These are phyloP conservation scores for Felis chaus DNA, from an alignment of 2,113 vertebrate genomes.

Conservation along the genomic window DNA sequence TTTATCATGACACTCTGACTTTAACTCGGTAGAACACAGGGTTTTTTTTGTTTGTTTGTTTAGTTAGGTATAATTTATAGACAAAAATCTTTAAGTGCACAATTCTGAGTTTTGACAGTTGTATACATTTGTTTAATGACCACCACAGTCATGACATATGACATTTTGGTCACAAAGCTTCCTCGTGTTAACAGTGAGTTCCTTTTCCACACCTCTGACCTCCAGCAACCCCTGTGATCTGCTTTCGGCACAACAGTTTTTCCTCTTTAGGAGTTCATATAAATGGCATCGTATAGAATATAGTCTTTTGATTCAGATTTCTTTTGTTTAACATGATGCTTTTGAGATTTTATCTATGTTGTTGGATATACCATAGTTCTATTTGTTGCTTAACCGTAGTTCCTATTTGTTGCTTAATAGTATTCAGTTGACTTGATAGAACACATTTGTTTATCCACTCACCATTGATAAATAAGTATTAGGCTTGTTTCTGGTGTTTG, in stretches of 20 bases:
- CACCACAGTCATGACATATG: neutral
- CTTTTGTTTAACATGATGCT: neutral
- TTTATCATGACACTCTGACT: neutral
- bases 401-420: neutral
- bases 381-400: neutral
- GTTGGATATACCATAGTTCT: neutral
- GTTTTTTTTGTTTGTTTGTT: constrained; percentile 37
- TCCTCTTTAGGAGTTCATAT: neutral
- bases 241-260: neutral
- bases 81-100: neutral
- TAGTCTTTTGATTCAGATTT: neutral
- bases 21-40: neutral
- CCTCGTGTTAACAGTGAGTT: neutral
- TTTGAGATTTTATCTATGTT: neutral
- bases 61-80: neutral
- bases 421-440: neutral
- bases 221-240: neutral
- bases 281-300: neutral
- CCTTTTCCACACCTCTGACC: neutral
- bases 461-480: neutral
- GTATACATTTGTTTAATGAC: neutral
- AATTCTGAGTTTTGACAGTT: neutral
- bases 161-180: neutral
- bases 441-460: neutral
- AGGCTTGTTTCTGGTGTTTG: constrained; percentile 13